Evolutionary conservation across 2,888 invertebrate genomes (phyloP).

Genomic region (Drosophila incognita): DNA sequence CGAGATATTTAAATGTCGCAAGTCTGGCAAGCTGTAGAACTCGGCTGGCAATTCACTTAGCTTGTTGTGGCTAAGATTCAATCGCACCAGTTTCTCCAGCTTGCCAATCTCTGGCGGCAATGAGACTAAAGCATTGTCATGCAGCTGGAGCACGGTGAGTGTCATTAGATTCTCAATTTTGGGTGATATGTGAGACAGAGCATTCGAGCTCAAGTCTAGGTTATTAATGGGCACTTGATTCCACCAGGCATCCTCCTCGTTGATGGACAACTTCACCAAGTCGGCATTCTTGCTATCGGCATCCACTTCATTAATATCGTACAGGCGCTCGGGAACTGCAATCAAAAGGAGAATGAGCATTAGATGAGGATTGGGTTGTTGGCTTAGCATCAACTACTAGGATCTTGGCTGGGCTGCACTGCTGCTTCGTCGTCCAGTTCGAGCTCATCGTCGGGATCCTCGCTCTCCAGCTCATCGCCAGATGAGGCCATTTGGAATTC

Average conservation of each 20-base stretch:
- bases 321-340: constrained; percentile 90
- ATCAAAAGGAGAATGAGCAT: constrained; percentile 9
- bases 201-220: constrained; percentile 92
- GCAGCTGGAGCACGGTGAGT: constrained; percentile 90
- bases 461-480: constrained; percentile 77
- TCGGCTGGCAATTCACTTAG: constrained; percentile 87
- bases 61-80: constrained; percentile 90
- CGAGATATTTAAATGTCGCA: constrained; percentile 90
- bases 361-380: neutral
- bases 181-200: constrained; percentile 88
- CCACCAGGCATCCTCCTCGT: constrained; percentile 91
- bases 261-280: constrained; percentile 85
- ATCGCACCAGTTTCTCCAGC: constrained; percentile 88
- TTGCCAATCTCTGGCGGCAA: constrained; percentile 91
- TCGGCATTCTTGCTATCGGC: constrained; percentile 87
- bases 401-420: constrained; percentile 33
- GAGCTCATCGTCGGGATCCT: constrained; percentile 75
- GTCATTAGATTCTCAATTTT: constrained; percentile 89
- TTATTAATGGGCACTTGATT: constrained; percentile 91
- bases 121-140: constrained; percentile 91
- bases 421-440: constrained; percentile 54
- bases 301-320: constrained; percentile 89
- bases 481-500: constrained; percentile 81
- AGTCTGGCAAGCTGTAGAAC: constrained; percentile 89
- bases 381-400: constrained; percentile 47